Conservation (phyloP, 2,888 invertebrate genomes). For the Antheraea assamensis region DNA sequence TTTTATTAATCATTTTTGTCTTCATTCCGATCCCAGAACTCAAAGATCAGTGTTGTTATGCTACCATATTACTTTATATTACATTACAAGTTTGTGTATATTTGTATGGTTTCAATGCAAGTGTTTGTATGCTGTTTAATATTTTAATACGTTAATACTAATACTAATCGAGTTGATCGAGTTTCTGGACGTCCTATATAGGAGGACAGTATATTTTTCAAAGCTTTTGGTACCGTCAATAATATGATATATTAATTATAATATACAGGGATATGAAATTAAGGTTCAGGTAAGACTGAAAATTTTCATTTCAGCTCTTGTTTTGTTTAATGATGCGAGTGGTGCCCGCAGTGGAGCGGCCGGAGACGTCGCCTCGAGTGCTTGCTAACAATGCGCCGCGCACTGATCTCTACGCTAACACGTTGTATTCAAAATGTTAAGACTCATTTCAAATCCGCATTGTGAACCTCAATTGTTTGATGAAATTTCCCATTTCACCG, state of each 20-base stretch:
- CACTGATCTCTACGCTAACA: not conserved
- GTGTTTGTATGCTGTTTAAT: too few species aligned
- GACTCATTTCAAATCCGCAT: not conserved
- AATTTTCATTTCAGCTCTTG: not conserved
- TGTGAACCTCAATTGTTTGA: not conserved
- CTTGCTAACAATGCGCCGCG: constrained; percentile 1
- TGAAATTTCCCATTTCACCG: not conserved
- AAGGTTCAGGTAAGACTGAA: not conserved
- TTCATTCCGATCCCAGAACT: not conserved
- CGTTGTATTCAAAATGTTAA: constrained; percentile 3
- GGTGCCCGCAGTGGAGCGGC: not conserved
- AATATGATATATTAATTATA: not conserved
- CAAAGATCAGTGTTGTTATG: not conserved
- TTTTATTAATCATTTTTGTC: not conserved
- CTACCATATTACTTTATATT: too few species aligned
- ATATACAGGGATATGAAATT: not conserved
- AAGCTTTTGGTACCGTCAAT: too few species aligned
- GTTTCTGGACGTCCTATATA: too few species aligned
- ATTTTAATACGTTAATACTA: too few species aligned
- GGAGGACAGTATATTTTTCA: too few species aligned
- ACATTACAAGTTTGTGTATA: too few species aligned
- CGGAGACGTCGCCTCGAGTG: constrained; percentile 8
- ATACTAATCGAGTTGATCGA: too few species aligned
- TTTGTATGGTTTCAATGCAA: too few species aligned
- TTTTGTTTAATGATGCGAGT: not conserved